Evolutionary conservation across 2,888 invertebrate species (phyloP).

Genomic region (Choristoneura rosaceana): DNA sequence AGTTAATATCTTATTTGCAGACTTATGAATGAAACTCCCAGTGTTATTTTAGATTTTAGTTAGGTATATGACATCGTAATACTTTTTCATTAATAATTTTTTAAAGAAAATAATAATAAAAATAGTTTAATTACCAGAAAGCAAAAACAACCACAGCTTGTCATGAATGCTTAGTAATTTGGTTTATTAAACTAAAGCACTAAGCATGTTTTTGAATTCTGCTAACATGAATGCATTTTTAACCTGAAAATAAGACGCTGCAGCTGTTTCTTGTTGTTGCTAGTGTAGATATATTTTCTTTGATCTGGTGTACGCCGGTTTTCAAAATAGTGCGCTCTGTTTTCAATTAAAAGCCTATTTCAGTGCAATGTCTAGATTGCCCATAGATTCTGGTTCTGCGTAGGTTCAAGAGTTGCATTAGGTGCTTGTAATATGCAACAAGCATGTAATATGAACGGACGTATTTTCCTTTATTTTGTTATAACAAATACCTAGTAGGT

Average conservation of each 20-base stretch:
- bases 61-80: background rate
- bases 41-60: background rate
- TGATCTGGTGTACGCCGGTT: background rate
- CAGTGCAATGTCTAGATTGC: conserved; percentile 49
- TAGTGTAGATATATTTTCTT: background rate
- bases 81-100: no score
- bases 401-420: conserved; percentile 60
- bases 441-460: background rate
- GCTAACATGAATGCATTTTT: background rate
- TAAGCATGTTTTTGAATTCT: no score
- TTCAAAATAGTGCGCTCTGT: conserved; percentile 4
- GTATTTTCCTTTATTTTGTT: background rate
- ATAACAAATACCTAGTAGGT: no score
- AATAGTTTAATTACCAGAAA: no score
- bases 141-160: no score
- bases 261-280: background rate
- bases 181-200: background rate
- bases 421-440: conserved; percentile 33
- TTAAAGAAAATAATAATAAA: no score
- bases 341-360: conserved; percentile 31
- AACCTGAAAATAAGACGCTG: background rate
- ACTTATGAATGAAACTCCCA: no score
- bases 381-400: conserved; percentile 54
- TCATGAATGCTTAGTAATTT: no score
- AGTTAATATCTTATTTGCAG: no score